Evolutionary conservation across 1,140 invertebrate species (phyloP), one percentile per base, ranked within the genome.

Genomic region (Hypothenemus hampei): DNA sequence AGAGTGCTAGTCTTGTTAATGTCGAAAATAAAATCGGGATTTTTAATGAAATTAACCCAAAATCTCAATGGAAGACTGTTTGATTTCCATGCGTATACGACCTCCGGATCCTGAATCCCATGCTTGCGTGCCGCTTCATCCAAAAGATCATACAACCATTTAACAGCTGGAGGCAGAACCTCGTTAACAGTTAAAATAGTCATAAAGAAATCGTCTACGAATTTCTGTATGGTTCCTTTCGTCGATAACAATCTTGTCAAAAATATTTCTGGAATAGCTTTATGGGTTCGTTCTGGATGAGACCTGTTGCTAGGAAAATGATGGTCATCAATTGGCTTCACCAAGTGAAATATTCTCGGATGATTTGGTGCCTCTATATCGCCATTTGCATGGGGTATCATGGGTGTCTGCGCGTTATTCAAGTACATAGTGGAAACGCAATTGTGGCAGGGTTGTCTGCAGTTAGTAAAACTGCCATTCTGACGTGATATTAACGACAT

Each of bases 21-120:
- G 75, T 97, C 93, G 72, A 97, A 95, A 70, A 97, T 91, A 70
- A 94, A 95, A 73, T 97, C 91, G 5, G 94, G 93, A 80, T 96
- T 96, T 72, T 96, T 97, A 48, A 97, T 93, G 61, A 97, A 90
- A 75, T 96, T 96, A 11, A 96, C 90, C 94, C 94, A 97, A 78
- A 97, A 96, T 62, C 93, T 80, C 39, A 97, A 76, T 29, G 93
- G 91, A 68, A 95, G 81, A 76, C 91, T 81, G 63, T 97, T 97
- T 1, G 91, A 94, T 76, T 97, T 97, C 94, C 93, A 97, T 1
- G 93, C 89, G 70, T 97, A 92, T 1, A 95, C 81, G 29, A 96
- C 90, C 75, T 96, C 91, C 0, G 89, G 84, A 69, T 92, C 88
- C 43, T 82, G 76, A 31, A 95, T 92, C 23, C 85, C 84, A 66